Evolutionary conservation across 2,797 vertebrate genomes (phyloP), one percentile per base, ranked within the genome.

Genomic region (Notolepis coatsorum): DNA sequence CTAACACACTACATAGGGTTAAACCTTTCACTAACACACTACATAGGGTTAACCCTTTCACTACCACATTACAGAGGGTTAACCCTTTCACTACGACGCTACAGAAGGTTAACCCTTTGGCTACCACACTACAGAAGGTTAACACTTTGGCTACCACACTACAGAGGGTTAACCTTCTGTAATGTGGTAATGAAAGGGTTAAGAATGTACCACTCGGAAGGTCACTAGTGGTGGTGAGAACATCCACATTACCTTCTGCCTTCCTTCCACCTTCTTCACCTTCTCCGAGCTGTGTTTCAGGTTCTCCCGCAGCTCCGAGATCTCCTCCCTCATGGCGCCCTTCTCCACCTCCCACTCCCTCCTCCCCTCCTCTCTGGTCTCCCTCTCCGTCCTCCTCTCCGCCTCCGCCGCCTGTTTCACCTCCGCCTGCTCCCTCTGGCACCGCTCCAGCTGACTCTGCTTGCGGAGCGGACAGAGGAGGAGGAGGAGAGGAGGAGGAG

Each of bases 371-470:
- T n/a, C n/a, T n/a, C n/a, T n/a, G n/a, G n/a, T n/a, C n/a, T n/a
- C n/a, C n/a, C n/a, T n/a, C 53, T 82, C 79, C 42, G 75, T 74
- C 57, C 92, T 84, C 15, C 70, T 61, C 71, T 89, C 88, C 46
- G 77, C 75, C 7, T 83, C 80, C 41, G 84, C 84, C 47, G 88
- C 76, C 51, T 80, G 84, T 84, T 90, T 86, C 50, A 93, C 70
- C 65, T 86, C 81, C 10, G 75, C 79, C 33, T 89, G 81, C 53
- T 94, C 92, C 60, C 75, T 79, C 56, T 91, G 92, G 67, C 91
- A 92, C 51, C 89, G 74, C 56, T 94, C 90, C 63, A 94, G 74
- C 35, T 90, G 90, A 52, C 77, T 86, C 92, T 94, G 71, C 18
- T 17, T 21, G 5, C 8, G 18, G 12, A 20, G 9, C 18, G 20